Evolutionary conservation across 23 tunicate species (phyloP), one percentile per base, ranked within the genome.

Genomic region (Pegea sp.): DNA sequence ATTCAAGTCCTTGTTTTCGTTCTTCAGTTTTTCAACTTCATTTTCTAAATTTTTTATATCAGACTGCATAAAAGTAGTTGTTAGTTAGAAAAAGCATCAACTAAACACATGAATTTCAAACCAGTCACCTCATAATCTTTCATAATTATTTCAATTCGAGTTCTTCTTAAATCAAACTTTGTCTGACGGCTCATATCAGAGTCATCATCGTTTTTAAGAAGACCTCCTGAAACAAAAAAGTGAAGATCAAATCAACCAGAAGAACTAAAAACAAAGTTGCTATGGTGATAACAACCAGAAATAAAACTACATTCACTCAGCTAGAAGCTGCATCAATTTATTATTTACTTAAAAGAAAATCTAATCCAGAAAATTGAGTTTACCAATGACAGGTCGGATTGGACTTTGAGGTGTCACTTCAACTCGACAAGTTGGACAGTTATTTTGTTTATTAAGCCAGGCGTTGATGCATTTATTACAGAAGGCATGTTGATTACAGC

Each of bases 401-500:
- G 92, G 92, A 54, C 92, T 69, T 18, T 78, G 68, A 19, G 72
- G 62, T 24, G 92, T 63, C 4, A 78, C 66, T 34, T 78, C 77
- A 20, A 78, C 92, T 31, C 92, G 43, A 27, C 92, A 78, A 24
- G 72, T 60, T 21, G 92, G 92, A 49, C 92, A 78, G 1, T 38
- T 60, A 28, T 44, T 69, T 68, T 78, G 69, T 54, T 65, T 70
- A 31, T 78, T 77, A 26, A 78, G 67, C 92, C 92, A 78, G 7
- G 70, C 68, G 31, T 78, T 69, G 74, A 78, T 78, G 48, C 92
- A 78, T 18, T 56, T 33, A 38, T 74, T 69, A 64, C 92, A 78
- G 68, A 78, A 78, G 1, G 65, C 92, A 46, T 78, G 92, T 26
- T 69, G 77, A 69, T 78, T 78, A 29, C 69, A 56, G 62, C 92